phyloP scores from a whole-genome alignment of 2,797 vertebrate genomes.

The Picus viridis region DNA sequence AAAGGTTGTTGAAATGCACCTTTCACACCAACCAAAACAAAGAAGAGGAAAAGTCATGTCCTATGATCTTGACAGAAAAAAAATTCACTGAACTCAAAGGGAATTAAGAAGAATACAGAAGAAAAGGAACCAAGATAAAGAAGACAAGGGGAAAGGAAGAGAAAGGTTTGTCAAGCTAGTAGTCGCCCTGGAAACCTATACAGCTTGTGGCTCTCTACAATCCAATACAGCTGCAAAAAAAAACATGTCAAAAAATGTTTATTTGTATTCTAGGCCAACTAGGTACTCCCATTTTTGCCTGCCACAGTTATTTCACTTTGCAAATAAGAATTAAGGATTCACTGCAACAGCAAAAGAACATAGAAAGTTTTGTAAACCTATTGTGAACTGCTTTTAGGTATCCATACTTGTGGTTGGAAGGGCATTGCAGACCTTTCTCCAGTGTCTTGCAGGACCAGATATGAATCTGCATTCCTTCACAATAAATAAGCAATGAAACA shows the following conservation, averaged over 20 bases:
- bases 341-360: background rate
- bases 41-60: background rate
- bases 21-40: background rate
- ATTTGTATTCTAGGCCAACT: background rate
- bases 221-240: background rate
- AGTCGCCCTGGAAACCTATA: background rate
- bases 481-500: background rate
- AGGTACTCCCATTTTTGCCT: background rate
- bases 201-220: background rate
- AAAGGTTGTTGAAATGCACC: background rate
- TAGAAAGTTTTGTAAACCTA: background rate
- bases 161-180: background rate
- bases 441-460: background rate
- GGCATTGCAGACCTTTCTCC: background rate
- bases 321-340: background rate
- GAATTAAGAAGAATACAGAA: background rate
- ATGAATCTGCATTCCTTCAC: background rate
- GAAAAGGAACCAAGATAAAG: background rate
- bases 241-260: background rate
- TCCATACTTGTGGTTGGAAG: background rate
- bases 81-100: background rate
- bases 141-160: background rate
- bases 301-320: background rate
- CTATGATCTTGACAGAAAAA: background rate
- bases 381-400: background rate